Evolutionary conservation across 2,113 vertebrate species (phyloP), one percentile per base, ranked within the genome.

Genomic region (Bujurquina vittata): DNA sequence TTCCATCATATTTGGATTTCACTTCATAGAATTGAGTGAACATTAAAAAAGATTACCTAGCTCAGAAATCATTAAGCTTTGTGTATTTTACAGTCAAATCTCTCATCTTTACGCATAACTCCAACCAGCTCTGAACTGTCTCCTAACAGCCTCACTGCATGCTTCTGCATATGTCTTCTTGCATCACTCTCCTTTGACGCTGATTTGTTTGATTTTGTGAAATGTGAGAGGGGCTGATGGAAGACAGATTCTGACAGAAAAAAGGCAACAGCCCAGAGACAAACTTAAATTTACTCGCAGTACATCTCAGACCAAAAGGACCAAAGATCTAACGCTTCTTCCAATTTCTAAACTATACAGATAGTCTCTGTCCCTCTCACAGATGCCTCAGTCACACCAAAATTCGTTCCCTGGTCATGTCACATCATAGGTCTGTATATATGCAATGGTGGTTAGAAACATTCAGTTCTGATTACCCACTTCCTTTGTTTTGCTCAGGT

Each of bases 201-300:
- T 77, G 72, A 89, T 85, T 87, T 88, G 54, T 88, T 87, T 86
- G 84, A 90, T 87, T 90, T 84, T 37, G 74, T 88, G 75, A 84
- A 82, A 83, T 78, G 59, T 86, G 79, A 84, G 85, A 79, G 75
- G 17, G 58, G 58, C 15, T 75, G 84, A 81, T 65, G 67, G 75
- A 81, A 83, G 83, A 83, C 29, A 75, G 43, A 58, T 26, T 60
- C 8, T 76, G 43, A 74, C 49, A 79, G 65, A 82, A 77, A 84
- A 85, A 86, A 80, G 85, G 54, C 31, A 81, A 79, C 46, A 82
- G 74, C 75, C 83, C 43, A 43, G 62, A 83, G 81, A 84, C 75
- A 80, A 82, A 40, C 61, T 84, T 57, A 65, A 73, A 77, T 84
- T 61, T 52, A 60, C 29, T 58, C 17, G 73, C 84, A 79, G 79